Evolutionary conservation across 2,113 vertebrate genomes (phyloP), one percentile per base, ranked within the genome.

Genomic region (Ceyx margarethae): DNA sequence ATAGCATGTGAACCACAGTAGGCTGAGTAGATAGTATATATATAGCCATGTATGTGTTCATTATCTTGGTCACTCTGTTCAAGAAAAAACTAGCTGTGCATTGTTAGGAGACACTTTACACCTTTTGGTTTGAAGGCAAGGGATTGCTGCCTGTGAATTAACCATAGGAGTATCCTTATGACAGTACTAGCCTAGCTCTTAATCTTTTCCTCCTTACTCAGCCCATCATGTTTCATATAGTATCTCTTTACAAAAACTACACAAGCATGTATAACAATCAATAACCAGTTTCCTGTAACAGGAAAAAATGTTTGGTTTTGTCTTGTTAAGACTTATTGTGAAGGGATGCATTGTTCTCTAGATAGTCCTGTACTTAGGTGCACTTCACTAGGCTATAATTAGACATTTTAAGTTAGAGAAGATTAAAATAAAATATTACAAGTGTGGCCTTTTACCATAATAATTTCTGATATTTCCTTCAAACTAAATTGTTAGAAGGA

Each of bases 361-460:
- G 3, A 3, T 74, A 65, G 15, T 16, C 60, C 56, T 88, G 14
- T 13, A 25, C 48, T 50, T 23, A 69, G 29, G 42, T 62, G 10
- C 10, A 60, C 3, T 6, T 64, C 45, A 31, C 37, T 53, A 45
- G 8, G 21, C 8, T 35, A 7, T 43, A 58, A 35, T 82, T 48
- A 90, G 33, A n/a, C 33, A 69, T 92, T 92, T 93, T 40, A 73
- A 87, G 15, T 85, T 61, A 81, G 21, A 81, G 76, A 88, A 72
- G 29, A 46, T 56, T 16, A 90, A 90, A 78, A 69, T 54, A 6
- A 81, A 51, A 31, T 71, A 42, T 35, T 61, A 57, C 21, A 85
- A 31, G 43, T 54, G 23, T 68, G 33, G 31, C 33, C 19, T 85
- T 87, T 40, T 37, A 37, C 43, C 3, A 21, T 31, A 74, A 46